These are phyloP conservation scores for Drosophila persimilis DNA, from an alignment of 1,140 invertebrate species.

Conservation along the genomic window DNA sequence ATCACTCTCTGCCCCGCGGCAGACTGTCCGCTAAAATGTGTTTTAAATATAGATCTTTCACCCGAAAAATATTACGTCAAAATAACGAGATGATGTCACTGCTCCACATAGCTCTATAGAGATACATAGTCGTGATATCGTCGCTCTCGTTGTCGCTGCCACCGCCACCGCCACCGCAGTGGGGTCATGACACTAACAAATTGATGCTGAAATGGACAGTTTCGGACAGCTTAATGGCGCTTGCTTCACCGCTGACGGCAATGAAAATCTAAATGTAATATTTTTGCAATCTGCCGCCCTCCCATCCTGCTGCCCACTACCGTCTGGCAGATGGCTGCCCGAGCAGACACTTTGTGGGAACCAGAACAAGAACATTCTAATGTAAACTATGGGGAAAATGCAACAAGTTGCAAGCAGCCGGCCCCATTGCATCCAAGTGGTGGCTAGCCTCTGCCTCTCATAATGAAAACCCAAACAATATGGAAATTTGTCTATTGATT, in stretches of 20 bases:
- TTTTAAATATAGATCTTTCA: slow-evolving; percentile 66
- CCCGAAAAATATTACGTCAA: slow-evolving; percentile 61
- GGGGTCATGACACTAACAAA: slow-evolving; percentile 73
- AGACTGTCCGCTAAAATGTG: slow-evolving; percentile 31
- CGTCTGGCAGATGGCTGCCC: slow-evolving; percentile 28
- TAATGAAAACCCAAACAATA: slow-evolving; percentile 39
- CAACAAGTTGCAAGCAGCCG: slow-evolving; percentile 52
- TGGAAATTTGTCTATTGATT: slow-evolving; percentile 17
- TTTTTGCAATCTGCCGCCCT: slow-evolving; percentile 21
- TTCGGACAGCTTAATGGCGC: slow-evolving; percentile 60
- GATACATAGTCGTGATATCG: slow-evolving; percentile 30
- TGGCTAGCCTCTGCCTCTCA: slow-evolving; percentile 17
- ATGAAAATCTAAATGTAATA: slow-evolving; percentile 37
- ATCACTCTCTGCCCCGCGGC: background rate
- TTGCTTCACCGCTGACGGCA: slow-evolving; percentile 22
- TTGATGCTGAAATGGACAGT: slow-evolving; percentile 71
- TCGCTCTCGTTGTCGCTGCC: slow-evolving; percentile 27
- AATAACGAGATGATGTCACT: slow-evolving; percentile 68
- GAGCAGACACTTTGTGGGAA: background rate
- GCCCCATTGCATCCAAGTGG: slow-evolving; percentile 36
- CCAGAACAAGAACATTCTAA: slow-evolving; percentile 1
- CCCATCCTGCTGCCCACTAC: slow-evolving; percentile 11
- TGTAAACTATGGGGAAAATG: slow-evolving; percentile 49
- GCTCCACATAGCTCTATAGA: slow-evolving; percentile 58
- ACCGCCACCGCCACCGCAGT: background rate